Percentiles rank a stretch among this genome's conserved stretches.
These are phyloP conservation scores for Rhagoletis zephyria DNA, from an alignment of 1,140 invertebrate species.

Conservation along the genomic window DNA sequence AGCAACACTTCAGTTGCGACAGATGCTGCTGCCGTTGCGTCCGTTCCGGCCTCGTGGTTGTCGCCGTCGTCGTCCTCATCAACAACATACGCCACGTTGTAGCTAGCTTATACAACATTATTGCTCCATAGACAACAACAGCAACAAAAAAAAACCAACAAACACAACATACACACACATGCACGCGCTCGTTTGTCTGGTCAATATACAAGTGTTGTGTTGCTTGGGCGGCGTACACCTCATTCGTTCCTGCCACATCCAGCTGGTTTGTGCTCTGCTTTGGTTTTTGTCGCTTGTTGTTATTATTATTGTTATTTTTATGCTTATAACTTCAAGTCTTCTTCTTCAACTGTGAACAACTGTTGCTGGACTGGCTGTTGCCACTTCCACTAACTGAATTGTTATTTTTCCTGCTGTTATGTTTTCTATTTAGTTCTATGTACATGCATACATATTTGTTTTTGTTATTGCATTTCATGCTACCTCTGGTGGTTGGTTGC, in stretches of 20 bases:
- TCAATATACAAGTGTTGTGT: conserved; percentile 7
- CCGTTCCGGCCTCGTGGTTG: neutral
- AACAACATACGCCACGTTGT: neutral
- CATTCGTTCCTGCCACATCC: conserved; percentile 28
- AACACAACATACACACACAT: neutral
- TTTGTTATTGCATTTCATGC: conserved; percentile 46
- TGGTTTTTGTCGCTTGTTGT: conserved; percentile 17
- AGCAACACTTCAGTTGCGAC: conserved; percentile 18
- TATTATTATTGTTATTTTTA: neutral
- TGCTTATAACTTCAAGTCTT: conserved; percentile 11
- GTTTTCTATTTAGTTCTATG: neutral
- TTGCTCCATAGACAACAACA: neutral
- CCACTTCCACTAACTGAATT: conserved; percentile 39
- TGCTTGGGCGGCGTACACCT: neutral
- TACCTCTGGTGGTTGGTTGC: neutral
- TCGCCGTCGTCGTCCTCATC: neutral
- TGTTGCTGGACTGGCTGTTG: neutral
- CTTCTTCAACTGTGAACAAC: neutral
- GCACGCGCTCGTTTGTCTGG: neutral
- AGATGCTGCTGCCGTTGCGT: neutral
- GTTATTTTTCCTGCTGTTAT: conserved; percentile 42
- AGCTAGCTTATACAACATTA: neutral
- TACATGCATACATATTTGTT: neutral
- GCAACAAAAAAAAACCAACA: neutral
- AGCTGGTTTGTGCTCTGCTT: conserved; percentile 33